A percentile compares a stretch with the other conserved stretches of the same genome.
Evolutionary conservation across 2,113 vertebrate genomes (phyloP).

Genomic region (Tichodroma muraria): DNA sequence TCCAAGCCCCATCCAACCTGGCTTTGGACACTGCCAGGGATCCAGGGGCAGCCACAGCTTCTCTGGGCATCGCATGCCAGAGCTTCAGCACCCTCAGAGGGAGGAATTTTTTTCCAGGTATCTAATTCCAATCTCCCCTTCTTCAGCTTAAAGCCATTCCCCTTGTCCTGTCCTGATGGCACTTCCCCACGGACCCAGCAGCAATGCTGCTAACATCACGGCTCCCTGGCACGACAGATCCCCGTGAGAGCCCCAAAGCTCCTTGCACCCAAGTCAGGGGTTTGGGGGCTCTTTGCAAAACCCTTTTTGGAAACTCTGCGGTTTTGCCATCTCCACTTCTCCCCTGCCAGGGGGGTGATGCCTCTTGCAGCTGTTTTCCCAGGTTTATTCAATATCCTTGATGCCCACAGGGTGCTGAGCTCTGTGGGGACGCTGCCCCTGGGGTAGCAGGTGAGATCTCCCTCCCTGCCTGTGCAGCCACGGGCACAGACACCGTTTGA

Average conservation of each 20-base stretch:
- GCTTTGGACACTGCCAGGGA: background rate
- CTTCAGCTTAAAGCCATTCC: background rate
- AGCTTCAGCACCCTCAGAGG: rapidly evolving
- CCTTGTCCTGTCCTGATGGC: background rate
- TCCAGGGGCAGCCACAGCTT: background rate
- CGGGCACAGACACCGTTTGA: rapidly evolving
- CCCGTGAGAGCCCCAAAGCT: rapidly evolving
- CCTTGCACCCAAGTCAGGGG: rapidly evolving
- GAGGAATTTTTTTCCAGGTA: background rate
- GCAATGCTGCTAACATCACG: rapidly evolving
- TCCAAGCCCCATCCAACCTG: rapidly evolving
- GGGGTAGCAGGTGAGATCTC: background rate
- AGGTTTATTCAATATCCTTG: rapidly evolving
- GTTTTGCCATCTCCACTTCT: background rate
- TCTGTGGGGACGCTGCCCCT: rapidly evolving
- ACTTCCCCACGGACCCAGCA: rapidly evolving
- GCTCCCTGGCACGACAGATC: rapidly evolving
- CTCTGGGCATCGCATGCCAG: background rate
- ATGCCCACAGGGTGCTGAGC: background rate
- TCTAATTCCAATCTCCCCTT: background rate
- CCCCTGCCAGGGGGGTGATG: rapidly evolving
- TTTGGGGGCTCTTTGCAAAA: background rate
- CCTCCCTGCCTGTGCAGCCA: rapidly evolving
- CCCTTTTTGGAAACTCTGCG: rapidly evolving
- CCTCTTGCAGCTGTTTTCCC: rapidly evolving